Evolutionary conservation across 2,113 vertebrate species (phyloP).

Genomic region (Tetrao urogallus): DNA sequence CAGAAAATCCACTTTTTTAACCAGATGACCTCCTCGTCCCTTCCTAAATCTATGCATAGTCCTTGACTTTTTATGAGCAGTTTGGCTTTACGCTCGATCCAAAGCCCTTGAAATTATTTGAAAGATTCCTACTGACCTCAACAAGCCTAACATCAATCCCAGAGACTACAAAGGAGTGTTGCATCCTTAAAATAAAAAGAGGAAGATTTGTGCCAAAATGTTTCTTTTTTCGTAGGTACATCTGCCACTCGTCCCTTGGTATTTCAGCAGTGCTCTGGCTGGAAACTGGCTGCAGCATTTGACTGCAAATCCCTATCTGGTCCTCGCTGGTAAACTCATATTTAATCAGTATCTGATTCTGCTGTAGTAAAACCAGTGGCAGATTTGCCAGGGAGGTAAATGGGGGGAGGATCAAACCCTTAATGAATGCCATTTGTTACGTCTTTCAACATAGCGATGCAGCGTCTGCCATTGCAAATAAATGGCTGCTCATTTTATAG

Average conservation of each 20-base stretch:
- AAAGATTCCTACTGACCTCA: constrained; percentile 9
- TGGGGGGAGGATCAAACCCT: background rate
- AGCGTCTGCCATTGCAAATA: background rate
- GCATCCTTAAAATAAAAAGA: background rate
- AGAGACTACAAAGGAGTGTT: constrained; percentile 16
- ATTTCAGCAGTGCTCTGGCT: background rate
- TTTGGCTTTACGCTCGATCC: constrained; percentile 16
- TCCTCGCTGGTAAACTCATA: background rate
- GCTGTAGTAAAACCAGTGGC: background rate
- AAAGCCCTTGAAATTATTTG: background rate
- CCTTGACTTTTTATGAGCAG: constrained; percentile 56
- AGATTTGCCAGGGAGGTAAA: background rate
- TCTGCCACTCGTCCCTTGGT: background rate
- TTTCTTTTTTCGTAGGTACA: background rate
- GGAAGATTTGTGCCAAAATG: background rate
- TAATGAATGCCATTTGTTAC: background rate
- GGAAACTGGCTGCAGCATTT: background rate
- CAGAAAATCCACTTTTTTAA: constrained; percentile 35
- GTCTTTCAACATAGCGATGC: background rate
- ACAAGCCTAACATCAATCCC: constrained; percentile 22
- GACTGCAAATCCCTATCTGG: background rate
- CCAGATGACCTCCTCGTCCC: background rate
- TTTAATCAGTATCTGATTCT: background rate
- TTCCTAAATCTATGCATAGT: background rate
- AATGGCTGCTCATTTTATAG: background rate